Base-by-base conservation (phyloP, 2,888 invertebrate genomes). In the Drosophila austrosaltans region DNA sequence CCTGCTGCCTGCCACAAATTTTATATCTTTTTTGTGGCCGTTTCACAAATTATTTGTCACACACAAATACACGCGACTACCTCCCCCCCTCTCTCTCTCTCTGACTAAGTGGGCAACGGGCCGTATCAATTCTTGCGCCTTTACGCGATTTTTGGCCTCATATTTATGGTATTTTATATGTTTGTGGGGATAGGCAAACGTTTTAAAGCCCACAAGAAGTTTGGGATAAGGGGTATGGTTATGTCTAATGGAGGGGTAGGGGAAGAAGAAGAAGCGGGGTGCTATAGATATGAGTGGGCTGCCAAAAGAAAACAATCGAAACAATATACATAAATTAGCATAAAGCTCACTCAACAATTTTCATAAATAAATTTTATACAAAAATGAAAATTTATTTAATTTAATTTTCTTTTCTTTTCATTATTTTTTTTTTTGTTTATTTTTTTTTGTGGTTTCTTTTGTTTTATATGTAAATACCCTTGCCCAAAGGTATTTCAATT, bases 11-110 rank as follows among this genome's bases (percentile, higher is more conserved):
- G 81, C 79, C 82, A 84, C 87, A 79, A 79, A 79, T 84, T 82
- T 86, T 81, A 86, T 48, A 48, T 48, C 48, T 48, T 48, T 48
- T 82, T 82, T 81, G 86, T 83, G 81, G 86, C 83, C 83, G 81
- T 86, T 86, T 82, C 83, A 82, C 87, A 86, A 84, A 85, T 82
- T 87, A 84, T 87, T 87, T 84, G 84, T 87, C 87, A 88, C 83
- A 83, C 63, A 57, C 59, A 39, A 32, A 28, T 16, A 71, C 16
- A 53, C n/a, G 39, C 5, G 32, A 25, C 20, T 28, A 48, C n/a
- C 10, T 32, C 7, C 32, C 7, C 32, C 7, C n/a, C n/a, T 8
- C 16, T 28, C 66, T 44, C 54, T 36, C 16, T 16, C 66, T 48
- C 57, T 62, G 73, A 69, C 82, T 82, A 84, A 84, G 87, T 87